Percentiles rank a stretch among this genome's conserved stretches.
Evolutionary conservation across 2,113 vertebrate species (phyloP).

Genomic region (Siphamia tubifer): DNA sequence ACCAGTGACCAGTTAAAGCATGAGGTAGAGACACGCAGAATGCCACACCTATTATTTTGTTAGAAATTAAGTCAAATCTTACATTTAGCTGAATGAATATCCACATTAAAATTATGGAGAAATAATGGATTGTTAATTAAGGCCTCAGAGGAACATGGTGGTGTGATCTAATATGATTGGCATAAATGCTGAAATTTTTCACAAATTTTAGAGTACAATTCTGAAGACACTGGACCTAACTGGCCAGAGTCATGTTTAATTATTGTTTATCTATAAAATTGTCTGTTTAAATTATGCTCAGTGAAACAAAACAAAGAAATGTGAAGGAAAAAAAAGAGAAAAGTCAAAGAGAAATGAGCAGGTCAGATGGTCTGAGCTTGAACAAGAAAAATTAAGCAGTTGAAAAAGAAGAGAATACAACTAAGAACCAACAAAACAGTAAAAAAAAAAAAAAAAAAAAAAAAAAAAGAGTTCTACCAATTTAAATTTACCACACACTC

Average conservation of each 20-base stretch:
- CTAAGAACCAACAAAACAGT: neutral
- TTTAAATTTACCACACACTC: slow-evolving; percentile 12
- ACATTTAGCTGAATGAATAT: slow-evolving; percentile 9
- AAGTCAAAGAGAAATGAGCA: neutral
- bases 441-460: too few relatives aligned
- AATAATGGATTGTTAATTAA: neutral
- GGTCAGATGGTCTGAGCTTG: neutral
- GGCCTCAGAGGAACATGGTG: neutral
- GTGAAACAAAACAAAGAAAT: neutral
- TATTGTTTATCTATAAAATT: too few relatives aligned
- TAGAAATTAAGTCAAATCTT: too few relatives aligned
- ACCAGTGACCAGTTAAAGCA: slow-evolving; percentile 22
- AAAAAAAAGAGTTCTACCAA: neutral
- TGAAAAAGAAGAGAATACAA: neutral
- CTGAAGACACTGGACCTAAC: neutral
- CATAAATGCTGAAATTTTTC: neutral
- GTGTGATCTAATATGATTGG: slow-evolving; percentile 4
- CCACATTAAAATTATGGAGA: neutral
- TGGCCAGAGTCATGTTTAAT: too few relatives aligned
- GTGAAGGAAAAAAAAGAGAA: neutral
- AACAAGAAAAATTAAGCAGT: neutral
- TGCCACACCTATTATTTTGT: too few relatives aligned
- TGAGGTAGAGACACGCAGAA: slow-evolving; percentile 64
- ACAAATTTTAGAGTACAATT: neutral
- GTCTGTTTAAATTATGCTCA: neutral